Base-by-base conservation (phyloP, 2,797 vertebrate genomes). In the Synanceia verrucosa region DNA sequence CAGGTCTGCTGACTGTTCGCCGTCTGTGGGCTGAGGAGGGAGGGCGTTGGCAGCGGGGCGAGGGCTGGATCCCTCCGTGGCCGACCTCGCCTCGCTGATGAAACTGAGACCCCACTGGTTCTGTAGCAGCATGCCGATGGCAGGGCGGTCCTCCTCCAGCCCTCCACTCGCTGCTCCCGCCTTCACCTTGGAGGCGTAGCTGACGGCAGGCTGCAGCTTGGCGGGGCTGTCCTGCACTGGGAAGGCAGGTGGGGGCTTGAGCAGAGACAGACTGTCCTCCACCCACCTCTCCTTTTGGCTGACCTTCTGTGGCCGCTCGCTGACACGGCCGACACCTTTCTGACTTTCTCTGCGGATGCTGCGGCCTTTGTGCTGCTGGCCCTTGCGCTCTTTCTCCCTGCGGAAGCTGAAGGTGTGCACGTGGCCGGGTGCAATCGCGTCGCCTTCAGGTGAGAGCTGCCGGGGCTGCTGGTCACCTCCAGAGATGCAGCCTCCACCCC, bases 121-220 rank as follows among this genome's bases (percentile, higher is more conserved):
- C 82, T 96, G 94, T 65, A 96, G 94, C 80, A 96, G 91, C 67
- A 95, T 93, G 0, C 94, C 93, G 9, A 96, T 94, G 79, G 94
- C 91, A 0, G 94, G 93, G 26, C 93, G 89, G 56, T 95, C 92
- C 73, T 94, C 94, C 55, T 91, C 90, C 39, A 90, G 87, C 1
- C 79, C 76, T 5, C 86, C 90, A 0, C 74, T 60, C 1, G 74
- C 53, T 13, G 94, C 88, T n/a, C 94, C 92, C 1, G 94, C 92
- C 89, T 96, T 96, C 83, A 96, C 95, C 89, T 96, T 96, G 84
- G 95, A 96, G 70, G 95, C 95, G 64, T 96, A 96, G 89, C 95
- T 96, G 70, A 96, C 94, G 1, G 95, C 90, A 0, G 95, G 95
- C 88, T 95, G 94, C 84, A 95, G 93, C 73, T 95, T 95, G 78